Evolutionary conservation across 92 coral and sea anemone species (phyloP).

Genomic region (Phymanthus crucifer): DNA sequence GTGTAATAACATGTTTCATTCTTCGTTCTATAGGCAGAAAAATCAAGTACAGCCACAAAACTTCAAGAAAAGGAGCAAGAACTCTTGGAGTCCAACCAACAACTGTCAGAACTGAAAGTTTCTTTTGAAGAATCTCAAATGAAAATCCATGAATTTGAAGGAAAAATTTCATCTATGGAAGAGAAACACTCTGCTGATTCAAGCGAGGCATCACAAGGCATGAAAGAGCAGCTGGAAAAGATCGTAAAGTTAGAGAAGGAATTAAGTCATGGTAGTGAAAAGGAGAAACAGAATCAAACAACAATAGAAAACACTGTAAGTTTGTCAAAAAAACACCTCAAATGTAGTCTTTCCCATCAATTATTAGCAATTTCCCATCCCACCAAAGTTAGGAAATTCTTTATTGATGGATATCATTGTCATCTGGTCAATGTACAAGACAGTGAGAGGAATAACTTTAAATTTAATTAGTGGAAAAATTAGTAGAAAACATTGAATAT

Average conservation of each 20-base stretch:
- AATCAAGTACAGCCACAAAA: slow-evolving; percentile 33
- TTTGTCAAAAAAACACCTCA: background rate
- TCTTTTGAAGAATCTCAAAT: slow-evolving; percentile 44
- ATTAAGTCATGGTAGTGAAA: slow-evolving; percentile 29
- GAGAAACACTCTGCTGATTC: slow-evolving; percentile 36
- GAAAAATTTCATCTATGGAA: slow-evolving; percentile 33
- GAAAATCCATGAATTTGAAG: slow-evolving; percentile 57
- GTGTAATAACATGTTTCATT: background rate
- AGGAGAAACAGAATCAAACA: slow-evolving; percentile 33
- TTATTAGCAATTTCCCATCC: no score
- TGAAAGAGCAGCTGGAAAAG: slow-evolving; percentile 51
- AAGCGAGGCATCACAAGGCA: slow-evolving; percentile 44
- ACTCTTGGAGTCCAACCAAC: slow-evolving; percentile 44
- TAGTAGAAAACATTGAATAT: no score
- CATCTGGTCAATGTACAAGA: no score
- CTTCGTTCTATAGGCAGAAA: slow-evolving; percentile 37
- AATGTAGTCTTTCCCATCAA: no score
- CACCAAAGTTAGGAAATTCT: no score
- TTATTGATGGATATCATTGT: no score
- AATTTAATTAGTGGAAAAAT: no score
- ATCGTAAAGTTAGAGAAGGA: slow-evolving; percentile 70
- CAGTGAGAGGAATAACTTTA: no score
- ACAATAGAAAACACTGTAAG: slow-evolving; percentile 62
- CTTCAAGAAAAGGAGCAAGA: slow-evolving; percentile 49
- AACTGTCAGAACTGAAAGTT: slow-evolving; percentile 32